phyloP scores from a whole-genome alignment of 1,140 invertebrate species.

The Drosophila kikkawai region DNA sequence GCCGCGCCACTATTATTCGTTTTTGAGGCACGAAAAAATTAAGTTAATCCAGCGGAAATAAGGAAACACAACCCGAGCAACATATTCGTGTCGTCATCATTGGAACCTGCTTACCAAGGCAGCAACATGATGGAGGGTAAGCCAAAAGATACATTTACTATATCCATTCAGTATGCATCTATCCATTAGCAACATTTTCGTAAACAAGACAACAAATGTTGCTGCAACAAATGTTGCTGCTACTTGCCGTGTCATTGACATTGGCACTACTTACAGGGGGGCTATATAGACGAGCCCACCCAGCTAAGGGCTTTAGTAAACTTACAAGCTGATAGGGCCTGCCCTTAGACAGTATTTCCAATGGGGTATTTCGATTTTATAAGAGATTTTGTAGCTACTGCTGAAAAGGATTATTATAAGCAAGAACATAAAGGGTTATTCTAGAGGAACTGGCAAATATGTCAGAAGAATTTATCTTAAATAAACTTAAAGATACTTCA shows the following conservation, averaged over 20 bases:
- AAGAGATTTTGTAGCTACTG: neutral
- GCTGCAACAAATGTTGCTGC: neutral
- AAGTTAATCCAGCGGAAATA: slow-evolving; percentile 1
- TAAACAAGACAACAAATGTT: slow-evolving; percentile 13
- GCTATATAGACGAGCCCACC: slow-evolving; percentile 24
- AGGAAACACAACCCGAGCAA: slow-evolving; percentile 17
- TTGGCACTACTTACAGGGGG: slow-evolving; percentile 13
- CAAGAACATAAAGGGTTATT: neutral
- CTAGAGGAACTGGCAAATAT: neutral
- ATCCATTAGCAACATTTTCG: slow-evolving; percentile 26
- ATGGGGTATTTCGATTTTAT: slow-evolving; percentile 1
- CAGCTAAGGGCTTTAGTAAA: slow-evolving; percentile 1
- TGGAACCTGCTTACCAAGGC: slow-evolving; percentile 70
- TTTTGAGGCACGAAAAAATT: slow-evolving; percentile 51
- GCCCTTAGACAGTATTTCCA: neutral
- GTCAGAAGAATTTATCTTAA: no score
- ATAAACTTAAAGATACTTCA: no score
- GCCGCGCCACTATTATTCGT: slow-evolving; percentile 21
- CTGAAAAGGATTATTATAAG: neutral
- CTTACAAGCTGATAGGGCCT: slow-evolving; percentile 13
- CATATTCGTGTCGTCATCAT: slow-evolving; percentile 58
- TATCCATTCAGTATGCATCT: neutral
- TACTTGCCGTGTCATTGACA: slow-evolving; percentile 50
- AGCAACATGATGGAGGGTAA: slow-evolving; percentile 77
- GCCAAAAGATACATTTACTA: slow-evolving; percentile 1